Base-by-base conservation (phyloP, 2,797 vertebrate species). In the Ispidina lecontei region DNA sequence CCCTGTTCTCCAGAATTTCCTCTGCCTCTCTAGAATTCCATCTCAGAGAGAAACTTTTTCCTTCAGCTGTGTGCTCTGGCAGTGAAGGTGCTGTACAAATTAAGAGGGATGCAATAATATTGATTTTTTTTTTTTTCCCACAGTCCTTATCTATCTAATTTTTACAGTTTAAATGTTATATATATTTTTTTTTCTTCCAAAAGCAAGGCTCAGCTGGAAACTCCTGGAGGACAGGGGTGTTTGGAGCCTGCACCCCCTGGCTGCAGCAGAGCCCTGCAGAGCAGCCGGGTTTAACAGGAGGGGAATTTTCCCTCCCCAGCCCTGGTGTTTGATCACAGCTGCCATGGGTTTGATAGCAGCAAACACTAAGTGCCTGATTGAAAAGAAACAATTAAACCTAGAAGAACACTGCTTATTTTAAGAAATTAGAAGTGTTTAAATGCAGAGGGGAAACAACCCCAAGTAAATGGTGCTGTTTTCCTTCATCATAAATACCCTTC, bases 301-400 rank as follows among this genome's bases (percentile, higher is more conserved):
- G 68, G 92, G 90, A 78, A 87, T 44, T 65, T 46, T 90, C 29
- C 87, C 78, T 82, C 84, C 72, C 69, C 28, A 88, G 82, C 21
- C 87, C n/a, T 70, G 0, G 22, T 62, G 69, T 93, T 95, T 90
- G 79, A 72, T 80, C 86, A 93, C 94, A 95, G 93, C 95, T 96
- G 96, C 91, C 65, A 64, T 92, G 52, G 93, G 93, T 93, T 84
- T 87, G 90, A 89, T 83, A 92, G 74, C 91, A 23, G 75, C 90
- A 95, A 87, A 84, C 91, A 76, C 81, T 76, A 67, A 81, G 88
- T 77, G 93, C 65, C 93, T 80, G 87, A 52, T 51, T 95, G 95
- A 95, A 96, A 96, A 95, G 95, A 91, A 88, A 41, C 95, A 96
- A 95, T 96, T 95, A 95, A 41, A 84, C 79, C 93, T 89, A 35